A percentile compares a stretch with the other conserved stretches of the same genome.
phyloP scores from a whole-genome alignment of 2,797 vertebrate genomes.

The Telmatherina bonti region DNA sequence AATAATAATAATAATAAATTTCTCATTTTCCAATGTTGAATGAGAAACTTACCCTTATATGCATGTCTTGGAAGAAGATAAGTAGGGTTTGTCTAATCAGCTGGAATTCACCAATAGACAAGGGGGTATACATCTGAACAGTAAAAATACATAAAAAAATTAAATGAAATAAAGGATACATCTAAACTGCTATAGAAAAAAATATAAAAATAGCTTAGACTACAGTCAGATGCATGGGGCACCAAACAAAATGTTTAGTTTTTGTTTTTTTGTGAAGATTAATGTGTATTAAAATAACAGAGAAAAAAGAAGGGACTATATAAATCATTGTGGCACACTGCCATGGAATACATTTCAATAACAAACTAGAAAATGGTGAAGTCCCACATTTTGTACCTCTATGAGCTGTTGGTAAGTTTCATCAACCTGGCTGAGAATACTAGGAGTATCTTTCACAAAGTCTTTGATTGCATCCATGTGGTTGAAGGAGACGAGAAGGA shows the following conservation, averaged over 20 bases:
- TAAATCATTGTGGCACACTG: not conserved
- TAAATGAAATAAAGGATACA: not conserved
- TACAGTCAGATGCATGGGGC: not conserved
- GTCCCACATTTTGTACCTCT: slow-evolving; percentile 80
- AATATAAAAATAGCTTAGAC: too few relatives aligned
- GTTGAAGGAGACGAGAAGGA: slow-evolving; percentile 96
- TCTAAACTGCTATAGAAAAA: not conserved
- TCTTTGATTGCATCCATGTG: slow-evolving; percentile 98
- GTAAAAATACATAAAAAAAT: not conserved
- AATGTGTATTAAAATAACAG: not conserved
- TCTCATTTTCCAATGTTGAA: not conserved
- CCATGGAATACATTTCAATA: not conserved
- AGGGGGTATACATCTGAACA: slow-evolving; percentile 86
- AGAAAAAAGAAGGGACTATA: not conserved
- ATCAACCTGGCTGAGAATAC: slow-evolving; percentile 92
- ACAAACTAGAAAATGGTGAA: not conserved
- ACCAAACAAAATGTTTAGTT: not conserved
- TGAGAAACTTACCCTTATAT: slow-evolving; percentile 90
- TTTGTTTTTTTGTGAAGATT: not conserved
- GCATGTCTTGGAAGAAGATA: slow-evolving; percentile 98
- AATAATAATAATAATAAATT: not conserved
- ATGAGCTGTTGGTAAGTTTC: slow-evolving; percentile 91
- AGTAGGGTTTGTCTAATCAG: slow-evolving; percentile 96
- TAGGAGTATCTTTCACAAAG: slow-evolving; percentile 90
- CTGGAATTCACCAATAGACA: slow-evolving; percentile 94